Base-by-base conservation (phyloP, 1,140 invertebrate species). In the Anastatus disparis region DNA sequence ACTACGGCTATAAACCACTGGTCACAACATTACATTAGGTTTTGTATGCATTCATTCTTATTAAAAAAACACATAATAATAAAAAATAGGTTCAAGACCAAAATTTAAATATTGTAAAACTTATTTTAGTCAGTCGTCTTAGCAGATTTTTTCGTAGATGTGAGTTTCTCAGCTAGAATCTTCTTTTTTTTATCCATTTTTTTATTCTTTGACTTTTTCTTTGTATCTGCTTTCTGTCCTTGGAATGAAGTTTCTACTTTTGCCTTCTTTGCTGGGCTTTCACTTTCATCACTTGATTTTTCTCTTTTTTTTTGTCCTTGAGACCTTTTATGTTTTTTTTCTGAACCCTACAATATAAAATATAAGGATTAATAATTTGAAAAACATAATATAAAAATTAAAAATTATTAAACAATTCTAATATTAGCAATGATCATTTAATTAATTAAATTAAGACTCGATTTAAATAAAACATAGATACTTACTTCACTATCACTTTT, bases 171-270 rank as follows among this genome's bases (percentile, higher is more conserved):
- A 52, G 83, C 79, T 61, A 84, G 67, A 1, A 71, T n/a, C 61
- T 82, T 80, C 63, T 82, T 84, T 46, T 84, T 78, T 44, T 82
- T 81, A 0, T 79, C 71, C 1, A 76, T 50, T 61, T 84, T 85
- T 10, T 76, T 79, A 1, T 17, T 64, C 31, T 80, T 82, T n/a
- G 70, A 72, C 31, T 81, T 80, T 56, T 84, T 81, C 29, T 84
- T 81, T 2, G 17, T n/a, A 20, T 80, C 75, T 22, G 76, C 72
- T 46, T 79, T 83, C 52, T 81, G 76, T 22, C 84, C 84, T 66
- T 83, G 76, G 50, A 83, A 84, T 40, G 42, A 27, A 13, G 1
- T 0, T 20, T 56, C 61, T 17, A 58, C 15, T 56, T 59, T 48
- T 27, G 63, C 66, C 40, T 13, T 76, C 75, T n/a, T 77, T 56